Evolutionary conservation across 2,113 vertebrate genomes (phyloP), one percentile per base, ranked within the genome.

Genomic region (Anolis carolinensis): DNA sequence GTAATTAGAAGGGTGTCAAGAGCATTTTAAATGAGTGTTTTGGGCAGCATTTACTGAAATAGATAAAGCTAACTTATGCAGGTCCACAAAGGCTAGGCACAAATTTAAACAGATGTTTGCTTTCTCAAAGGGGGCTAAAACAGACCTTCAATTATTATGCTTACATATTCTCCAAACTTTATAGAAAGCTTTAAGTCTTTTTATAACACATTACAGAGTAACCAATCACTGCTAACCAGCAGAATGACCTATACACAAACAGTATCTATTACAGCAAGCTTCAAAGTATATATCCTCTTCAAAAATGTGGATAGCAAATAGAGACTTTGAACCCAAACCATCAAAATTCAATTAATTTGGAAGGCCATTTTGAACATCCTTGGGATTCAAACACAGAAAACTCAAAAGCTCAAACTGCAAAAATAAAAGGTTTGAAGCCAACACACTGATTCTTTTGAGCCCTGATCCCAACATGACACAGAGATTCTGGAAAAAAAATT

Each of bases 401-500:
- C 81, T 23, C 68, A 13, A 59, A 3, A 89, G 86, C 32, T 78
- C 36, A 13, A 82, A 88, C 20, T 39, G 10, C 14, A 82, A 89
- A 39, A 25, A 44, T 44, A 44, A 89, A 91, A 88, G 32, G 32
- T 87, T 68, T 88, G 86, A 87, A 78, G 52, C 55, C 84, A 67
- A 92, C 89, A 88, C 81, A 73, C 83, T n/a, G 75, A 34, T 27
- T 85, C 79, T 76, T 92, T 63, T 84, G 55, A 91, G 87, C 84
- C 82, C 75, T 1, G 25, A 89, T 74, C 82, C 63, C 70, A 67
- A 83, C 10, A 50, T 0, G 79, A 79, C 80, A 48, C 0, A 79
- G 30, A 39, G 39, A 74, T 72, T 76, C 73, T 89, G 65, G 44
- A 48, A 84, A 21, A 83, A 2, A 83, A 67, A 0, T 1, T 65